phyloP scores from a whole-genome alignment of 2,113 vertebrate genomes.

The Smithornis capensis region DNA sequence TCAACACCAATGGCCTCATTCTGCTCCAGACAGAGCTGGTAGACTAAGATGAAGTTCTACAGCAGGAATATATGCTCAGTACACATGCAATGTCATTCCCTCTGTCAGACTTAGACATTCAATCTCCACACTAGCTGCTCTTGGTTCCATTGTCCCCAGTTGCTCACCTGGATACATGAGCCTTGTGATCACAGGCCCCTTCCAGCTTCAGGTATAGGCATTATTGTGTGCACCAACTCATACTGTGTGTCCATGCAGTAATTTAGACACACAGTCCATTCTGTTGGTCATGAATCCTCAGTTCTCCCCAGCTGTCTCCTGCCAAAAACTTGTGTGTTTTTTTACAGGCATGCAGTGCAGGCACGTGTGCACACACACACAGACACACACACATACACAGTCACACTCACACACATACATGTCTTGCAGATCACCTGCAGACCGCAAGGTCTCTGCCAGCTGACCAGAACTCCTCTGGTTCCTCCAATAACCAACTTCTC shows the following conservation, averaged over 20 bases:
- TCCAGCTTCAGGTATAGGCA: not conserved
- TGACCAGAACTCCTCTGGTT: not conserved
- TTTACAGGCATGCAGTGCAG: no score
- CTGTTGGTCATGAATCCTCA: not conserved
- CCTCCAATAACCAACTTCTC: not conserved
- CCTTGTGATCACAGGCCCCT: not conserved
- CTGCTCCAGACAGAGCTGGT: not conserved
- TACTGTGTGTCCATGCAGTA: not conserved
- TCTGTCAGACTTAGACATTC: not conserved
- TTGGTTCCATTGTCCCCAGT: not conserved
- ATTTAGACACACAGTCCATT: not conserved
- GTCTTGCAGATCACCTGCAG: not conserved
- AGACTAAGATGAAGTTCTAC: not conserved
- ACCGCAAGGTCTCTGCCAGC: not conserved
- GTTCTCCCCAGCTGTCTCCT: not conserved
- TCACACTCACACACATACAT: accelerated
- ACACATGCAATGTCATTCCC: not conserved
- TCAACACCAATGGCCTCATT: not conserved
- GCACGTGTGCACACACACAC: no score
- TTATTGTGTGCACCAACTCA: not conserved
- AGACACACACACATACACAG: no score
- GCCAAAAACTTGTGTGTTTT: not conserved
- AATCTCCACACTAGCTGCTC: not conserved
- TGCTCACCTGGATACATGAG: not conserved
- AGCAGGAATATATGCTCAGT: not conserved